Base-by-base conservation (phyloP, 2,888 invertebrate species). In the Dicyrtoma fusca region DNA sequence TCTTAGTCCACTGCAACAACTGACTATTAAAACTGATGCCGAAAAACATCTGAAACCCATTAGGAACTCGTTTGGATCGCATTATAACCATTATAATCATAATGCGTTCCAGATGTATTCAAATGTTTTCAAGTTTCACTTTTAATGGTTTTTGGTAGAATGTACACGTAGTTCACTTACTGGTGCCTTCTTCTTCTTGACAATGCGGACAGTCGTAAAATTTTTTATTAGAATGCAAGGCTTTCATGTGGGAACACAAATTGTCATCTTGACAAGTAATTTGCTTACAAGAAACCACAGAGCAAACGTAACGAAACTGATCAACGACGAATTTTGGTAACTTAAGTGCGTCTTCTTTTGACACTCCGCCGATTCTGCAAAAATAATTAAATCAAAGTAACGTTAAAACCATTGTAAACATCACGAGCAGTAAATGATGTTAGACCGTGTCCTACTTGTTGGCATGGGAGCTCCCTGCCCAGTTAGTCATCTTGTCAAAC, bases 401-500 rank as follows among this genome's bases (percentile, higher is more conserved):
- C 0, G n/a, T 13, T 3, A 45, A n/a, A 26, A 17, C 19, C 11
- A 51, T 45, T 53, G n/a, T 51, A 6, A 51, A 51, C n/a, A 51
- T n/a, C 17, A 51, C 51, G 5, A 51, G 17, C 51, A 51, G n/a
- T 51, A 45, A 45, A 11, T 11, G 13, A 45, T 25, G 19, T 19
- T n/a, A n/a, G n/a, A 61, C 19, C 17, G n/a, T 47, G 21, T 55
- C 51, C 1, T 66, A 80, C 79, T 74, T 80, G 19, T 73, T 75
- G 51, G 79, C 78, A 66, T 82, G 82, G 19, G 89, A 91, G 78
- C 90, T 91, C n/a, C 90, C 89, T 0, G 93, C 92, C 19, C 92
- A 86, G 82, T 93, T 93, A 0, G 89, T 87, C 93, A 93, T 93
- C 82, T 90, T 91, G 82, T 93, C 92, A 81, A 92, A 93, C 87